Percentiles rank a stretch among this genome's conserved stretches.
phyloP scores from a whole-genome alignment of 2,797 vertebrate genomes.

The Ciconia nigra region DNA sequence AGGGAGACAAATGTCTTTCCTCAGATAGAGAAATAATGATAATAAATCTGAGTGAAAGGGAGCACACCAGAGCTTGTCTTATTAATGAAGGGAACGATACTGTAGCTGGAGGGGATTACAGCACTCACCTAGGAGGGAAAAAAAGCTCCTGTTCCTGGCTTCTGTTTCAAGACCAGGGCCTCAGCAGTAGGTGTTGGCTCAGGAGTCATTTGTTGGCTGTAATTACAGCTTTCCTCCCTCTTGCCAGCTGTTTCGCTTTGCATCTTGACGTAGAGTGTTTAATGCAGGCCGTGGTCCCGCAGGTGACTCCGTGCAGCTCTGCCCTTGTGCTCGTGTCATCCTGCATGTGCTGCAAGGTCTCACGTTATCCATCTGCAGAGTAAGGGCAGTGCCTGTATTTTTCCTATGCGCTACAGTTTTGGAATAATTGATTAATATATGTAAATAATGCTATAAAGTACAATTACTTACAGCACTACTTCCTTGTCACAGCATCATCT shows the following conservation, averaged over 20 bases:
- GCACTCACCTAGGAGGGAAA: neutral
- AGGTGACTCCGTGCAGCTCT: neutral
- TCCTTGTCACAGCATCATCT: neutral
- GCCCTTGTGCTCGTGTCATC: accelerated
- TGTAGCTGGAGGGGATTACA: neutral
- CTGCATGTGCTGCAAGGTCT: neutral
- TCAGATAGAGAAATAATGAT: neutral
- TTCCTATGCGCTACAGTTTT: neutral
- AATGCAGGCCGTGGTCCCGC: neutral
- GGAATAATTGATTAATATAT: neutral
- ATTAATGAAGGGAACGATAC: neutral
- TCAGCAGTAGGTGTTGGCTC: neutral
- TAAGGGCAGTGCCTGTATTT: neutral
- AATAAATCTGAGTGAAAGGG: neutral
- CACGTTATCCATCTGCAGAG: neutral
- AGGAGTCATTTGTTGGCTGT: neutral
- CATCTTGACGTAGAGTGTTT: neutral
- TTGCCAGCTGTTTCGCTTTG: neutral
- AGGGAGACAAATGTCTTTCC: neutral
- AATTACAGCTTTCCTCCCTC: neutral
- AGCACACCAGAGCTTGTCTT: neutral
- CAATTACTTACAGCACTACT: neutral
- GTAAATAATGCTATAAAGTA: neutral
- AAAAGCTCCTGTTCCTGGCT: neutral
- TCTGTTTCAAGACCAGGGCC: neutral